These are phyloP conservation scores for Eucera pruinosa DNA, from an alignment of 2,888 invertebrate genomes.

Conservation along the genomic window DNA sequence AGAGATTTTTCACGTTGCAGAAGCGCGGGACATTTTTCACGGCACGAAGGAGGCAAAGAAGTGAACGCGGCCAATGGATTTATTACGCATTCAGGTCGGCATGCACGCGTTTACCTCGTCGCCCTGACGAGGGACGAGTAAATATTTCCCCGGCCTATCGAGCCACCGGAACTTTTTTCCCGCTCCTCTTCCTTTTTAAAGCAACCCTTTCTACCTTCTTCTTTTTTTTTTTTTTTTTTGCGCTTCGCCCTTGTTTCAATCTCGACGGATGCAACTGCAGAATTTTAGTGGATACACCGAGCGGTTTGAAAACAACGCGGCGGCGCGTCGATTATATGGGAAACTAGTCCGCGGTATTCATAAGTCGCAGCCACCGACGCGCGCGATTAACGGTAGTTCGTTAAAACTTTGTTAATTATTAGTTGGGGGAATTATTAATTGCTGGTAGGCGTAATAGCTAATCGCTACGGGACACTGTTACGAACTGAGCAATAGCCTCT, in stretches of 20 bases:
- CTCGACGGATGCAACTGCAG: neutral
- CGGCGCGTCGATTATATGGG: neutral
- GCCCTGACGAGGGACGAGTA: conserved; percentile 4
- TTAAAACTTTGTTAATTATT: conserved; percentile 51
- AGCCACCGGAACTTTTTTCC: conserved; percentile 6
- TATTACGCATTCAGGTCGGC: conserved; percentile 45
- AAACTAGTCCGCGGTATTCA: conserved; percentile 1
- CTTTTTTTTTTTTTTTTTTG: neutral
- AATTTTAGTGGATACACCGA: too few species aligned
- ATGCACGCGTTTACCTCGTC: neutral
- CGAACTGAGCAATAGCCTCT: too few species aligned
- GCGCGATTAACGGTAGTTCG: conserved; percentile 34
- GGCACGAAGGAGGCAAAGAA: conserved; percentile 6
- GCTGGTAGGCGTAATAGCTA: conserved; percentile 4
- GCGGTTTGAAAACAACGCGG: too few species aligned
- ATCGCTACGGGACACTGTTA: neutral
- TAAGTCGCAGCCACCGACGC: too few species aligned
- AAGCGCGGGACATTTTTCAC: conserved; percentile 32
- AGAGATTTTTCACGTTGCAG: conserved; percentile 40
- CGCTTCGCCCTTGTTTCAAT: neutral
- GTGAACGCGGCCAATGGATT: conserved; percentile 47
- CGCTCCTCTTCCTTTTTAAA: neutral
- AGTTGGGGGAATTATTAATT: conserved; percentile 37
- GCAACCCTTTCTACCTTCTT: neutral
- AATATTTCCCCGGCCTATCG: conserved; percentile 31